Percentiles rank a stretch among this genome's conserved stretches.
phyloP scores from a whole-genome alignment of 2,888 invertebrate species.

The Metellina segmentata region DNA sequence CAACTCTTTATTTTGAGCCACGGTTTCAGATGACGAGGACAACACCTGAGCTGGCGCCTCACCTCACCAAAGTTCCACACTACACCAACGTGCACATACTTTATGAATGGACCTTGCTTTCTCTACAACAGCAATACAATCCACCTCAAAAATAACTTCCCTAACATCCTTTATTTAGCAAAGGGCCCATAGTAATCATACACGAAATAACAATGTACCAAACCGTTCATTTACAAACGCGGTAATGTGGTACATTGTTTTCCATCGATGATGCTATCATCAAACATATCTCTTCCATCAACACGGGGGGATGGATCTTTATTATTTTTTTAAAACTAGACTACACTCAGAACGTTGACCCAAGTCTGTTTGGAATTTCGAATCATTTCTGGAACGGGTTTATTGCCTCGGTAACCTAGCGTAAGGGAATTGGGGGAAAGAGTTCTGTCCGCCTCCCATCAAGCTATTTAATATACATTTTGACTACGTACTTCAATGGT shows the following conservation, averaged over 20 bases:
- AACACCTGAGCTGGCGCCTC: too few species aligned
- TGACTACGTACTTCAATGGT: neutral
- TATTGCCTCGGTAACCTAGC: neutral
- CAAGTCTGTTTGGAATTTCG: constrained; percentile 35
- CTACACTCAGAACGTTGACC: constrained; percentile 45
- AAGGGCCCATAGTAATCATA: too few species aligned
- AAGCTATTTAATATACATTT: constrained; percentile 5
- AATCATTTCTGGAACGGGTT: constrained; percentile 33
- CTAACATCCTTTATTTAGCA: too few species aligned
- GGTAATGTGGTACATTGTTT: neutral
- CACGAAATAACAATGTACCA: too few species aligned
- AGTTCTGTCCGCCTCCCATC: neutral
- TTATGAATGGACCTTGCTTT: too few species aligned
- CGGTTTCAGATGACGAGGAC: too few species aligned
- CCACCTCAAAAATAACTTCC: too few species aligned
- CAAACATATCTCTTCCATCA: neutral
- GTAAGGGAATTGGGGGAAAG: neutral
- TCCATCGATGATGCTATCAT: neutral
- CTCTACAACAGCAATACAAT: too few species aligned
- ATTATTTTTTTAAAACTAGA: constrained; percentile 28
- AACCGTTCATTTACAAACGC: too few species aligned
- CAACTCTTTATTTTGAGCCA: too few species aligned
- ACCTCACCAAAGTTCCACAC: too few species aligned
- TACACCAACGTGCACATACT: too few species aligned
- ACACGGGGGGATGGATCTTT: neutral